Percentiles rank a stretch among this genome's conserved stretches.
These are phyloP conservation scores for Atopsyche davidsoni DNA, from an alignment of 1,140 invertebrate genomes.

Conservation along the genomic window DNA sequence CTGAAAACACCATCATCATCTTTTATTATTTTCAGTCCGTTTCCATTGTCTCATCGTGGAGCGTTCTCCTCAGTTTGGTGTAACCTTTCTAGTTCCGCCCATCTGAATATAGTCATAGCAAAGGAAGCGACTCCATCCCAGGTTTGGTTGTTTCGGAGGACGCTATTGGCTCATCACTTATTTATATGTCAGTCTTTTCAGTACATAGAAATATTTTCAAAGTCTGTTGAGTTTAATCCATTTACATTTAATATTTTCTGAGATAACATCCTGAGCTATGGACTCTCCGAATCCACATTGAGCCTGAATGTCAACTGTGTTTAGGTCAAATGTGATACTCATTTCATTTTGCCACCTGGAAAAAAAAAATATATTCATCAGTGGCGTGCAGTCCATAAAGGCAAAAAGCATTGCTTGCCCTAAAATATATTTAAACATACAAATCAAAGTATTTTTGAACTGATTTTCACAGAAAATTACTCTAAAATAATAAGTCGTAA, in stretches of 20 bases:
- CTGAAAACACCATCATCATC: no score
- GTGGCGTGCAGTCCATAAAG: no score
- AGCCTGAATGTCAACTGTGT: slow-evolving; percentile 45
- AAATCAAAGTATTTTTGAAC: neutral
- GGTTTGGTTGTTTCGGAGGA: no score
- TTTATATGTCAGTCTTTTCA: no score
- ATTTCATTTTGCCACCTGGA: slow-evolving; percentile 38
- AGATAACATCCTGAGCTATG: slow-evolving; percentile 49
- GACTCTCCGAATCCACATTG: slow-evolving; percentile 52
- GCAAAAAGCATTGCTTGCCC: neutral
- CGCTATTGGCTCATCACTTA: no score
- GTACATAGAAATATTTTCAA: no score
- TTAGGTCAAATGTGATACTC: slow-evolving; percentile 45
- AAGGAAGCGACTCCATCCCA: no score
- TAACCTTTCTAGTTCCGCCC: no score
- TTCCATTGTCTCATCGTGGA: no score
- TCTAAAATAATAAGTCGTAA: neutral
- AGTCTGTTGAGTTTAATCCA: slow-evolving; percentile 46
- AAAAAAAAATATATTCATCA: slow-evolving; percentile 22
- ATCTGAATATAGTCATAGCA: no score
- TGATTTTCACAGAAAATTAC: neutral
- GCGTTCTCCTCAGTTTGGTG: no score
- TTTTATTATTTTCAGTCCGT: no score
- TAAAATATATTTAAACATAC: neutral
- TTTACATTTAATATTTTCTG: slow-evolving; percentile 54